Evolutionary conservation across 2,797 vertebrate species (phyloP).

Genomic region (Halcyon badia): DNA sequence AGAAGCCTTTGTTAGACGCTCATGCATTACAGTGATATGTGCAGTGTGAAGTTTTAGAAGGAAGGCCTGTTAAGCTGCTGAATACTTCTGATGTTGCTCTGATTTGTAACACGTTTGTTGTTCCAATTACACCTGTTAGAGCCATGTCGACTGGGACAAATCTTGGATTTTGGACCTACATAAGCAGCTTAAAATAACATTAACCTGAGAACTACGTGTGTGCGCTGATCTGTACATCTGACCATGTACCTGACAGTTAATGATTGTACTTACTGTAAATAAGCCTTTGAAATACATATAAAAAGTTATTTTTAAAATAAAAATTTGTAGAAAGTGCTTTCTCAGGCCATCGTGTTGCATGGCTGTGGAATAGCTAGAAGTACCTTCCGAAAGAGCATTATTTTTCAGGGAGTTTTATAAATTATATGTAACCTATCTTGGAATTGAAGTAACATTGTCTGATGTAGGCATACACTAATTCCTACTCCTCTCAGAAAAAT

Average conservation of each 20-base stretch:
- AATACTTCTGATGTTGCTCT: background rate
- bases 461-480: background rate
- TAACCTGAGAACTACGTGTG: background rate
- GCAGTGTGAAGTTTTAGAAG: background rate
- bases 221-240: background rate
- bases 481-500: background rate
- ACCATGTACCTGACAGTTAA: background rate
- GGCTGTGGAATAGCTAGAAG: background rate
- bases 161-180: constrained; percentile 5
- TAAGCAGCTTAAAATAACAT: background rate
- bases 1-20: background rate
- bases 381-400: background rate
- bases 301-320: constrained; percentile 46
- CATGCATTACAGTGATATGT: background rate
- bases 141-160: background rate
- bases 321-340: background rate
- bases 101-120: background rate
- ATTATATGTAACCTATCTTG: background rate
- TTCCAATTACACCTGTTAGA: constrained; percentile 2
- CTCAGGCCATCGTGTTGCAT: background rate
- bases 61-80: background rate
- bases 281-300: constrained; percentile 4
- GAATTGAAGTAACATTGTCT: background rate
- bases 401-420: background rate
- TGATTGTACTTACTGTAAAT: constrained; percentile 42